Evolutionary conservation across 1,140 invertebrate genomes (phyloP).

Genomic region (Portunus trituberculatus): DNA sequence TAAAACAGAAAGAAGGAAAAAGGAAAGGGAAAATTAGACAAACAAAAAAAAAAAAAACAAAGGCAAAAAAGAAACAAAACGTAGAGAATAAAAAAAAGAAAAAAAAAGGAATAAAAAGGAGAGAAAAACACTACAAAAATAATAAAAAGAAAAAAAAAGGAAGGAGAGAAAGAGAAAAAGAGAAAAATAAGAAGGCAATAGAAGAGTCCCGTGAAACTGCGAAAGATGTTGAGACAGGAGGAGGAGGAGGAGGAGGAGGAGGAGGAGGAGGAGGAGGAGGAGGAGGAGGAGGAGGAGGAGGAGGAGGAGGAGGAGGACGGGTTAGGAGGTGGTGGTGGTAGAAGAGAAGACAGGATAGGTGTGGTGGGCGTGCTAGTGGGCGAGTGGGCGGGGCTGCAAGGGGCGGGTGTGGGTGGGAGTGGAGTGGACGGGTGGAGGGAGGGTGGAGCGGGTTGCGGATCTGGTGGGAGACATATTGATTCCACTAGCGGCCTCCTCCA

Average conservation of each 20-base stretch:
- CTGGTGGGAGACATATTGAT: conserved; percentile 10
- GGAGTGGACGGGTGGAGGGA: not conserved
- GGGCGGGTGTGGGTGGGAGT: too few species aligned
- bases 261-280: too few species aligned
- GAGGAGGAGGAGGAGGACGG: too few species aligned
- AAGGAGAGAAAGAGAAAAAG: not conserved
- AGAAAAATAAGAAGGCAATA: not conserved
- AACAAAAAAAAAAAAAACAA: too few species aligned
- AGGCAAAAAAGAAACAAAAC: not conserved
- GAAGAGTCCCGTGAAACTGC: too few species aligned
- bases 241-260: too few species aligned
- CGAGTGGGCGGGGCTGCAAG: too few species aligned
- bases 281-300: too few species aligned
- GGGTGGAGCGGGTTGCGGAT: not conserved
- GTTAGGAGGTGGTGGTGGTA: too few species aligned
- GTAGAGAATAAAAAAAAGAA: not conserved
- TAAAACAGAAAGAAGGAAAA: not conserved
- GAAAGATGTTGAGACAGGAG: too few species aligned
- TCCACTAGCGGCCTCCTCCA: not conserved
- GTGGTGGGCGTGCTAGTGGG: too few species aligned
- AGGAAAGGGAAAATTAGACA: not conserved
- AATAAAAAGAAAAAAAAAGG: not conserved
- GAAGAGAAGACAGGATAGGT: too few species aligned
- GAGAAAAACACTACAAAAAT: not conserved
- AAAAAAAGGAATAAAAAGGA: not conserved